phyloP scores from a whole-genome alignment of 1,140 invertebrate species.

The Trichonephila inaurata region DNA sequence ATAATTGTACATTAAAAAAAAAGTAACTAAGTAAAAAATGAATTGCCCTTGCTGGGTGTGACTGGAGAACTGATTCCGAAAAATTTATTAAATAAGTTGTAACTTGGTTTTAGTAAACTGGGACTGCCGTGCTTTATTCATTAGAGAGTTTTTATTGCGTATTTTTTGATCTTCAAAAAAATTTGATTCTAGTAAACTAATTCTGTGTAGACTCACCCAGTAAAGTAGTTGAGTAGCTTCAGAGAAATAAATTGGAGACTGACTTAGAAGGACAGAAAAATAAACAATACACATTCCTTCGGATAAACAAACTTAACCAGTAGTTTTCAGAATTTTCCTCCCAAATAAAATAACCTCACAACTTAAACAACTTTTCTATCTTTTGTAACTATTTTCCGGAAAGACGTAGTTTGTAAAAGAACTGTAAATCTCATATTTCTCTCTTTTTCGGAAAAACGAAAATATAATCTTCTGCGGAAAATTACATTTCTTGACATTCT shows the following conservation, averaged over 20 bases:
- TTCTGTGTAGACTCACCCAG: neutral
- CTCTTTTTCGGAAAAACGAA: slow-evolving; percentile 24
- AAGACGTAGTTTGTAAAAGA: slow-evolving; percentile 48
- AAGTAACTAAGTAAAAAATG: neutral
- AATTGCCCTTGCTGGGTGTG: neutral
- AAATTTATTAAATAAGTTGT: neutral
- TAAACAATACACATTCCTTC: neutral
- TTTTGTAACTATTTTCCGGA: slow-evolving; percentile 27
- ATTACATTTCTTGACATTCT: slow-evolving; percentile 43
- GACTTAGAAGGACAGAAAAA: neutral
- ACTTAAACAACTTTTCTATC: slow-evolving; percentile 12
- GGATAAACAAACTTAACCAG: slow-evolving; percentile 4
- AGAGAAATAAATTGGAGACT: neutral
- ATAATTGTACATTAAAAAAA: neutral
- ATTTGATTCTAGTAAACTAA: neutral
- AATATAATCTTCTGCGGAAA: slow-evolving; percentile 46
- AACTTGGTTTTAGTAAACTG: no score
- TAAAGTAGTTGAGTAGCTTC: neutral
- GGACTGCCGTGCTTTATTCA: no score
- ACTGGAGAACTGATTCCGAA: neutral
- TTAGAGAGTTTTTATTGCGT: no score
- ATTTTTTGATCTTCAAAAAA: no score
- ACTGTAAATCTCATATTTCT: slow-evolving; percentile 46
- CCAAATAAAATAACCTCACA: slow-evolving; percentile 7
- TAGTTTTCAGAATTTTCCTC: neutral